Conservation (phyloP, 53 echinoderm and acorn worm species). For the Crossaster papposus region DNA sequence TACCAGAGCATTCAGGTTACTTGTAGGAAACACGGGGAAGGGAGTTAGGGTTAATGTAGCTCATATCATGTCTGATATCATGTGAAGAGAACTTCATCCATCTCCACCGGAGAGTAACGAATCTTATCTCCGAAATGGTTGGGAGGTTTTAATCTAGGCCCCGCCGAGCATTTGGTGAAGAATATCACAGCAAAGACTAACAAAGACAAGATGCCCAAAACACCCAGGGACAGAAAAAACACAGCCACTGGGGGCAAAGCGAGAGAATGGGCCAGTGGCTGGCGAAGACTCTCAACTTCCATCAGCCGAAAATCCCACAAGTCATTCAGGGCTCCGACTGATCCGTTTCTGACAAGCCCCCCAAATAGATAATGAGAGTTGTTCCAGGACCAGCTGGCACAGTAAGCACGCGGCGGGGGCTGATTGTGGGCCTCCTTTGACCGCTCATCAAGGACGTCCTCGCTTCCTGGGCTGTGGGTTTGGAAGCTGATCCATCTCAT, state of each 20-base stretch:
- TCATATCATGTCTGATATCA: not conserved
- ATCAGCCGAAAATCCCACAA: conserved; percentile 66
- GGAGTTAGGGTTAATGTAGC: not conserved
- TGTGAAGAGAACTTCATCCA: conserved; percentile 59
- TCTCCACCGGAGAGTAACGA: conserved; percentile 69
- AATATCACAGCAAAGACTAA: conserved; percentile 66
- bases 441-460: conserved; percentile 22
- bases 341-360: conserved; percentile 40
- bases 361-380: conserved; percentile 63
- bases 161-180: conserved; percentile 67
- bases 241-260: conserved; percentile 68
- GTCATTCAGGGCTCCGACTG: conserved; percentile 39
- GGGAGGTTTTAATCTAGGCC: conserved; percentile 75
- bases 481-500: conserved; percentile 51
- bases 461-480: not conserved
- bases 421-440: not conserved
- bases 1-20: too few relatives aligned
- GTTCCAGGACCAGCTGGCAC: conserved; percentile 66
- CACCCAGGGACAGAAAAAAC: conserved; percentile 67
- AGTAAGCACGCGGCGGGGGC: conserved; percentile 55
- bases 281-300: not conserved
- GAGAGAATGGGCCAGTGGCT: conserved; percentile 12
- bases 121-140: conserved; percentile 66
- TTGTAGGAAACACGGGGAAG: too few relatives aligned
- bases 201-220: conserved; percentile 57